Percentiles rank a stretch among this genome's conserved stretches.
These are phyloP conservation scores for Coccyzus lansbergi DNA, from an alignment of 2,797 vertebrate species.

Conservation along the genomic window DNA sequence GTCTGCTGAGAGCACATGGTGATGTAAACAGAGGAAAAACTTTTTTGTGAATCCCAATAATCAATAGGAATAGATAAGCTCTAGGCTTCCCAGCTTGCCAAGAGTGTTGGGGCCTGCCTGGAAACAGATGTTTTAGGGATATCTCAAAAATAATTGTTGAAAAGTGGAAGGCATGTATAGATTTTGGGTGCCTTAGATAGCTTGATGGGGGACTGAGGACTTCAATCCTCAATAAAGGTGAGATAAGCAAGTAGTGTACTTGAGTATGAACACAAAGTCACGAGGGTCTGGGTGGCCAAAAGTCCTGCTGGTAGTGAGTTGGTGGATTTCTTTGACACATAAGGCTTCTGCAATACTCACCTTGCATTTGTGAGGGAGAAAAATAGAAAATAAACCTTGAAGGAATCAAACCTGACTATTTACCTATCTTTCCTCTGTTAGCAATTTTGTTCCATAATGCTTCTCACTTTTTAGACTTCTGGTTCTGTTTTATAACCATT, in stretches of 20 bases:
- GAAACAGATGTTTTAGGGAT: not conserved
- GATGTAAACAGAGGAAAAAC: not conserved
- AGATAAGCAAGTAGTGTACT: not conserved
- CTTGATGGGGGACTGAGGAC: not conserved
- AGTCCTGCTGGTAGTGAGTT: not conserved
- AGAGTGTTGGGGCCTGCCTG: not conserved
- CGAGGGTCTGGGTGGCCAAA: not conserved
- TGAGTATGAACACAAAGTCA: not conserved
- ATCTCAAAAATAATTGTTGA: not conserved
- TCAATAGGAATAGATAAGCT: not conserved
- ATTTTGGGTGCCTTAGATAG: not conserved
- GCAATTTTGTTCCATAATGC: not conserved
- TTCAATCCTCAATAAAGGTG: not conserved
- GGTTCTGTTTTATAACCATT: constrained; percentile 37
- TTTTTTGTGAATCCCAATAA: not conserved
- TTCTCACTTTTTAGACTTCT: not conserved
- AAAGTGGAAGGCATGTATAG: not conserved
- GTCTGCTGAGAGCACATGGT: not conserved
- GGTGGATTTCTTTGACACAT: not conserved
- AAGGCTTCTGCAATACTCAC: not conserved
- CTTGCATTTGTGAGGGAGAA: not conserved
- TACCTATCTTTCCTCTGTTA: not conserved
- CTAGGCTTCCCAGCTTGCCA: not conserved
- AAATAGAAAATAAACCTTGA: not conserved
- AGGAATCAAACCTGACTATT: not conserved